Base-by-base conservation (phyloP, 2,888 invertebrate genomes). In the Ectemnius cavifrons region DNA sequence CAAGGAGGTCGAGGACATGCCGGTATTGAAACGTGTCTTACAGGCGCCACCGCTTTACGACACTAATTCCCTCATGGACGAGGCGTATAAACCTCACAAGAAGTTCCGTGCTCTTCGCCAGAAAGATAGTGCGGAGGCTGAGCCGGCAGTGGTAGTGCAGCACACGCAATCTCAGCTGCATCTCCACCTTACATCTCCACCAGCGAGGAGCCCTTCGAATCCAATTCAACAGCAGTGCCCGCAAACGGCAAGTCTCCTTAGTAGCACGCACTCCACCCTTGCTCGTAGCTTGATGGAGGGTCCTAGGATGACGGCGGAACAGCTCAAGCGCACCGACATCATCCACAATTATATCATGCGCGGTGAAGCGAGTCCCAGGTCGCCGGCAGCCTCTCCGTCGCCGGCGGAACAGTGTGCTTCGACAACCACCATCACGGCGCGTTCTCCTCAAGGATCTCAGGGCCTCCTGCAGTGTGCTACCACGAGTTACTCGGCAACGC, bases 1-100 rank as follows among this genome's bases (percentile, higher is more conserved):
- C 88, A 97, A 97, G 87, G 95, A 95, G 79, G 91, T 94, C 70
- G 95, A 95, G 89, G 97, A 97, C 87, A 98, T 98, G 97, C 97
- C 98, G 3, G 97, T 98, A 83, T 92, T 98, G 84, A 98, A 98
- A 91, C 94, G 97, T 66, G 98, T 97, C 2, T 93, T 98, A 20
- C 97, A 98, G 90, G 97, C 98, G 0, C 98, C 98, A 0, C 98
- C 97, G 0, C 92, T 97, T 6, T 97, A 97, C 91, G 97, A 97
- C 89, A 97, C 97, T 69, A 96, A 96, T 89, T 95, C 96, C 1
- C 92, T 98, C 71, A 97, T 98, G 97, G 97, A 97, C 90, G 97
- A 97, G 91, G 97, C 97, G 16, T 98, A 98, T 92, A 97, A 97
- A 90, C 97, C 97, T 75, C 98, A 98, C 93, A 98, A 98, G 92